A percentile compares a stretch with the other conserved stretches of the same genome.
These are phyloP conservation scores for Eira barbara DNA, from an alignment of 2,113 vertebrate genomes.

Conservation along the genomic window DNA sequence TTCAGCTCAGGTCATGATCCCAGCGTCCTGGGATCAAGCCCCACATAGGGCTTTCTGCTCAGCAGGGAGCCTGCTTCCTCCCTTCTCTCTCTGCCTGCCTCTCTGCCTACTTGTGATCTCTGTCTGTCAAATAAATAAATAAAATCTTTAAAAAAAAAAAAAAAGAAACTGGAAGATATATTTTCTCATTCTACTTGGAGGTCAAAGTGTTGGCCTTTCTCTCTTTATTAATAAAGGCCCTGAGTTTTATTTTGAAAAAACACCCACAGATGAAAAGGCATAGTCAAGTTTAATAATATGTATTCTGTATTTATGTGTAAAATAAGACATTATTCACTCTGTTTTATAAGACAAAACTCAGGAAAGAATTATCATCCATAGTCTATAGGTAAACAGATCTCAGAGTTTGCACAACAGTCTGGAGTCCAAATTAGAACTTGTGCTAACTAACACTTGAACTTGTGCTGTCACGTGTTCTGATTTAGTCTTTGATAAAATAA, in stretches of 20 bases:
- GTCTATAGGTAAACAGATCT: background rate
- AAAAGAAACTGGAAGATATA: too few species aligned
- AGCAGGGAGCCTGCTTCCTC: too few species aligned
- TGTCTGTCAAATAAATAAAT: too few species aligned
- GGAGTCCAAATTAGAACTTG: background rate
- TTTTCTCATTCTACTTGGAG: background rate
- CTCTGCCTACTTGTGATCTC: too few species aligned
- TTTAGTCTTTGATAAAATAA: background rate
- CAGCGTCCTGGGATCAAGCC: too few species aligned
- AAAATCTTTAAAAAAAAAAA: too few species aligned
- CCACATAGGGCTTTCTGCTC: too few species aligned
- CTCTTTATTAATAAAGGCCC: background rate
- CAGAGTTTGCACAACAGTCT: background rate
- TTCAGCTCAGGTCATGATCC: too few species aligned
- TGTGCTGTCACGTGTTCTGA: background rate
- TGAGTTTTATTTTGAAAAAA: background rate
- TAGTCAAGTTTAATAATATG: background rate
- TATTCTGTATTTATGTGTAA: background rate
- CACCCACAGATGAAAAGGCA: background rate
- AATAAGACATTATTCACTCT: background rate
- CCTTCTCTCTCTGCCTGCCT: too few species aligned
- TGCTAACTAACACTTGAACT: background rate
- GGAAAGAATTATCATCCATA: background rate
- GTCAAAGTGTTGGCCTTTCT: background rate
- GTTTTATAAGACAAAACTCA: background rate